Evolutionary conservation across 2,113 vertebrate genomes (phyloP).

Genomic region (Daboia siamensis): DNA sequence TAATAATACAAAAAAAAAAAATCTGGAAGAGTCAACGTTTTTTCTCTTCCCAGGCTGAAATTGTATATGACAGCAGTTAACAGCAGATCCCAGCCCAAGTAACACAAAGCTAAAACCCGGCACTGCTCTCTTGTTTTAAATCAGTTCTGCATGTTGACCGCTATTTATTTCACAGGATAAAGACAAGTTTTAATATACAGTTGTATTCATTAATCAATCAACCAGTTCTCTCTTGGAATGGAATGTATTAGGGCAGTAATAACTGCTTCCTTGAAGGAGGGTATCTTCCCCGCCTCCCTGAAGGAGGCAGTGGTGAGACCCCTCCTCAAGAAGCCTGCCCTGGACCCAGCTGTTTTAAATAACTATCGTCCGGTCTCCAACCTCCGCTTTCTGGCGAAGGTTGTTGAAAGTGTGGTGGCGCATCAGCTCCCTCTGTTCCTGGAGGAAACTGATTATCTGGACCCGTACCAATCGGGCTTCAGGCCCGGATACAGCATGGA

Average conservation of each 20-base stretch:
- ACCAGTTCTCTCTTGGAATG: not conserved
- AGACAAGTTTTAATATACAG: not conserved
- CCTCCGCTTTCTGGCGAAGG: too few species aligned
- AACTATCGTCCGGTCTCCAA: too few species aligned
- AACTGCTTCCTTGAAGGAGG: too few species aligned
- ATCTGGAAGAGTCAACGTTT: not conserved
- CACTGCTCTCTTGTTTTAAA: not conserved
- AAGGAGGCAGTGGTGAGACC: too few species aligned
- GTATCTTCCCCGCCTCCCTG: too few species aligned
- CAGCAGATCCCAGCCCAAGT: not conserved
- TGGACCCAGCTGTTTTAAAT: too few species aligned
- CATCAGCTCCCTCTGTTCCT: too few species aligned
- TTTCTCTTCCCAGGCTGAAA: constrained; percentile 7
- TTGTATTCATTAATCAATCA: not conserved
- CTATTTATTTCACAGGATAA: not conserved
- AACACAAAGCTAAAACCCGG: not conserved
- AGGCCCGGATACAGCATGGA: too few species aligned
- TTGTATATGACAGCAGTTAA: not conserved
- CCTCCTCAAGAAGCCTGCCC: too few species aligned
- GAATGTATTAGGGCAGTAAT: not conserved
- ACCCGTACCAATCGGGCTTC: too few species aligned
- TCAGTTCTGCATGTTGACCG: not conserved
- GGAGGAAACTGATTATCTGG: too few species aligned
- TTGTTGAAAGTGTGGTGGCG: too few species aligned
- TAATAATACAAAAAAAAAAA: not conserved